These are phyloP conservation scores for Strix uralensis DNA, from an alignment of 2,113 vertebrate species.

Conservation along the genomic window DNA sequence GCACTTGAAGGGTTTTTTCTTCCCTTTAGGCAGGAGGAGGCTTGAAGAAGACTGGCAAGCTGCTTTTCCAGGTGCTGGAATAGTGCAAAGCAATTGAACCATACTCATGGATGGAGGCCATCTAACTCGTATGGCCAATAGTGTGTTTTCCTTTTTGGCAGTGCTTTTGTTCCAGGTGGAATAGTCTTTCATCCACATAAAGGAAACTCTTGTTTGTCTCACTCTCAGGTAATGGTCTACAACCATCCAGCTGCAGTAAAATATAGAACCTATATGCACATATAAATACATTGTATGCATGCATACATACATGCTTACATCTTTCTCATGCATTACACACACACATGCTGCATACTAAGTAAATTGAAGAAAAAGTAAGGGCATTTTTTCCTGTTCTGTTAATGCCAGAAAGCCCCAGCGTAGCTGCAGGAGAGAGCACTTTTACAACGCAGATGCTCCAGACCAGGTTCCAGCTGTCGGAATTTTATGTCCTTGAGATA, in stretches of 20 bases:
- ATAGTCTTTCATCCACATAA: neutral
- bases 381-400: neutral
- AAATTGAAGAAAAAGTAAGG: neutral
- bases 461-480: constrained; percentile 65
- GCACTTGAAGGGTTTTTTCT: neutral
- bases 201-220: constrained; percentile 40
- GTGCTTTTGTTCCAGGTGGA: constrained; percentile 60
- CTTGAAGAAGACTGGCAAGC: neutral
- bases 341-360: neutral
- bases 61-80: constrained; percentile 65
- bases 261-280: rapidly evolving
- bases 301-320: too few species aligned
- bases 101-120: constrained; percentile 34
- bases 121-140: neutral
- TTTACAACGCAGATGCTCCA: constrained; percentile 18
- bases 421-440: constrained; percentile 12
- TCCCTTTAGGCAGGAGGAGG: neutral
- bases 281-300: neutral
- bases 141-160: constrained; percentile 27
- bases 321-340: neutral
- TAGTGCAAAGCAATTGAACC: constrained; percentile 35
- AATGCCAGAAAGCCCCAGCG: constrained; percentile 11
- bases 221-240: constrained; percentile 2
- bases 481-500: constrained; percentile 65
- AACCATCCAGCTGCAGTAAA: neutral